Evolutionary conservation across 2,888 invertebrate species (phyloP).

Genomic region (Perdita meconis): DNA sequence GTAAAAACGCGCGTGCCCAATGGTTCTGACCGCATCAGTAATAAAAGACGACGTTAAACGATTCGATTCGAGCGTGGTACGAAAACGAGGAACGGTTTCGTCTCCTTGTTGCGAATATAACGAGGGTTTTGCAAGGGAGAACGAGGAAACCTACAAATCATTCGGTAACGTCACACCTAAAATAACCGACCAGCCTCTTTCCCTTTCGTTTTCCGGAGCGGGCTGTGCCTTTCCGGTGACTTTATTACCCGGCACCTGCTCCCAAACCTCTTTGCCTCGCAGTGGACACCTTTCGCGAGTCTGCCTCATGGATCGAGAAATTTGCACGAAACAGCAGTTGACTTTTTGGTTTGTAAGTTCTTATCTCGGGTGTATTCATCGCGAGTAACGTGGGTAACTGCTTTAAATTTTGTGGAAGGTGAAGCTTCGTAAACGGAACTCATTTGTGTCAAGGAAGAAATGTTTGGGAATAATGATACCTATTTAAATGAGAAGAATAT

Average conservation of each 20-base stretch:
- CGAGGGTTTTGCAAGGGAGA: conserved; percentile 20
- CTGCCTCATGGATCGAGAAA: background rate
- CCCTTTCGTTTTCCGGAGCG: conserved; percentile 66
- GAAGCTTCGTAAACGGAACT: too few relatives aligned
- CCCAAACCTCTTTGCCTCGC: conserved; percentile 44
- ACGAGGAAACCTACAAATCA: conserved; percentile 62
- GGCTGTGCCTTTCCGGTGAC: conserved; percentile 59
- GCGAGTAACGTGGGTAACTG: background rate
- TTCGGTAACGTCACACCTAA: conserved; percentile 55
- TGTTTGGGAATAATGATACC: too few relatives aligned
- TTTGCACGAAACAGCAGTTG: background rate
- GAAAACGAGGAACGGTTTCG: conserved; percentile 23
- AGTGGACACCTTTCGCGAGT: conserved; percentile 51
- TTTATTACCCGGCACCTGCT: conserved; percentile 73
- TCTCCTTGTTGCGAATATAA: conserved; percentile 37
- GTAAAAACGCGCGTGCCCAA: background rate
- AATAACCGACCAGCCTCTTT: conserved; percentile 66
- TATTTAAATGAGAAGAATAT: too few relatives aligned
- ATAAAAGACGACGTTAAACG: conserved; percentile 25
- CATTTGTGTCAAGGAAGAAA: too few relatives aligned
- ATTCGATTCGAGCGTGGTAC: conserved; percentile 10
- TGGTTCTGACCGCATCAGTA: background rate
- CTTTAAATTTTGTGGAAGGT: background rate
- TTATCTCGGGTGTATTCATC: background rate
- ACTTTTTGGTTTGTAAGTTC: background rate